Evolutionary conservation across 2,888 invertebrate genomes (phyloP), one percentile per base, ranked within the genome.

Genomic region (Mesoligia furuncula): DNA sequence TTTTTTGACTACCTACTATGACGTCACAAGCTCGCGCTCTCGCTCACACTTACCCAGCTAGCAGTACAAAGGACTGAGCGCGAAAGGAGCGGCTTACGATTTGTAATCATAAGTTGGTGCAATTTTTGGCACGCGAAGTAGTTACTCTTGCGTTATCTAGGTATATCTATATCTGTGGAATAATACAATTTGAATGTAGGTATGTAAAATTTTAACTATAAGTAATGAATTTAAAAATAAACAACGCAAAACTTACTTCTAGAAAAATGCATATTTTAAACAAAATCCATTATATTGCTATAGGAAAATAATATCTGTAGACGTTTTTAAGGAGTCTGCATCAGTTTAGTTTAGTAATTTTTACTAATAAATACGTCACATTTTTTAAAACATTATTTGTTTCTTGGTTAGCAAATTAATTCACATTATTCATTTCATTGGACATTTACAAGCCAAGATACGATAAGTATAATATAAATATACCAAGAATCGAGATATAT

Each of bases 191-290:
- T 54, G 57, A 75, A 73, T 79, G 73, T 68, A n/a, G n/a, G n/a
- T n/a, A 66, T 66, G 75, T 70, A 27, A 78, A 77, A 70, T 68
- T 65, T 66, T 71, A 67, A 78, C 39, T 64, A 80, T 75, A 54
- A 11, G 11, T 20, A 27, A 42, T 78, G 48, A 62, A 76, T 67
- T 77, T 62, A 73, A 72, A 80, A 84, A 80, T 74, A 84, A 85
- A 77, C 83, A 81, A 78, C 24, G 42, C 42, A 66, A 70, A 89
- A 79, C 75, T 79, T 79, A 82, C 9, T 76, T 80, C 73, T 88
- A 85, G 42, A 64, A 27, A 78, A 79, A 84, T 70, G 67, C 73
- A 77, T n/a, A 61, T 76, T 84, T 62, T 11, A 73, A 86, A 81
- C 31, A 59, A 67, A 76, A 76, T 66, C 62, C 5, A 68, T 68